phyloP scores from a whole-genome alignment of 2,113 vertebrate genomes.

The Otocyon megalotis region DNA sequence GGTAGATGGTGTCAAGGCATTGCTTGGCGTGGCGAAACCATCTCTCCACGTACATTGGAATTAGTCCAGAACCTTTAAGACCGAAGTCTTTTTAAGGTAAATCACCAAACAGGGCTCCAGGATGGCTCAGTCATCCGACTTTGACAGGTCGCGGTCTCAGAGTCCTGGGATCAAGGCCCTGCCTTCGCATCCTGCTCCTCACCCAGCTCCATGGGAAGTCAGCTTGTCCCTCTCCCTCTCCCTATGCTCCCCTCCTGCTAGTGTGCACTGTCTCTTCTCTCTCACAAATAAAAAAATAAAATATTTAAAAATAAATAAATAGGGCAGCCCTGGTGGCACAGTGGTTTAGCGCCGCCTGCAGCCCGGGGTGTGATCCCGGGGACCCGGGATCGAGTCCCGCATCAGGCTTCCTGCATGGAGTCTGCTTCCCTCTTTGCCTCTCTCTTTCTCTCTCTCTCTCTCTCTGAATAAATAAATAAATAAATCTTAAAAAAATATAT shows the following conservation, averaged over 20 bases:
- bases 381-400: too few relatives aligned
- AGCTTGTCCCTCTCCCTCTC: neutral
- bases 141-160: neutral
- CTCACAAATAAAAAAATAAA: neutral
- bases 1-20: neutral
- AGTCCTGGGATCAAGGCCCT: neutral
- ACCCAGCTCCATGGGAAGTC: neutral
- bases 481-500: too few relatives aligned
- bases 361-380: too few relatives aligned
- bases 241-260: neutral
- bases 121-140: neutral
- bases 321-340: too few relatives aligned
- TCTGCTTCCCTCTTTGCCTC: too few relatives aligned
- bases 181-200: neutral
- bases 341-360: too few relatives aligned
- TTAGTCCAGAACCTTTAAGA: neutral
- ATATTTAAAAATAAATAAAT: neutral
- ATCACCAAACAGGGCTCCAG: neutral
- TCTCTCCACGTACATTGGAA: neutral
- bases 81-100: neutral
- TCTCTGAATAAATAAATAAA: too few relatives aligned
- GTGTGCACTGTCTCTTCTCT: neutral
- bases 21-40: neutral
- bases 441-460: too few relatives aligned
- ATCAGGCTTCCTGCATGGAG: too few relatives aligned